phyloP scores from a whole-genome alignment of 2,113 vertebrate species.

The Passer montanus region DNA sequence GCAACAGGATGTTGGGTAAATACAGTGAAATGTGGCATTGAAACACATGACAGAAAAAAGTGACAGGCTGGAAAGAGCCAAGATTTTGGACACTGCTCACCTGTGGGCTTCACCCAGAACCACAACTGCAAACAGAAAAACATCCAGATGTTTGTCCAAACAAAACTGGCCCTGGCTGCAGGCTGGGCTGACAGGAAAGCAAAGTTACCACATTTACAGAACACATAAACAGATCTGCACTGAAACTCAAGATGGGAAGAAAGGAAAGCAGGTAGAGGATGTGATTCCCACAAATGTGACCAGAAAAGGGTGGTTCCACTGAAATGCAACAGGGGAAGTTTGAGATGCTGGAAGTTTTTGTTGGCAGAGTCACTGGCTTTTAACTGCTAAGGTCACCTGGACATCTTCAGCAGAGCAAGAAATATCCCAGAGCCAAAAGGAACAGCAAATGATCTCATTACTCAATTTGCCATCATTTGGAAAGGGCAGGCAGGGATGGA shows the following conservation, averaged over 20 bases:
- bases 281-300: not conserved
- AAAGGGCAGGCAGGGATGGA: not conserved
- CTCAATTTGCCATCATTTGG: not conserved
- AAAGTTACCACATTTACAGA: rapidly evolving
- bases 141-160: not conserved
- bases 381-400: not conserved
- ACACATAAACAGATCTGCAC: not conserved
- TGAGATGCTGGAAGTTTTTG: not conserved
- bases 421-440: not conserved
- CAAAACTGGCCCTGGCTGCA: not conserved
- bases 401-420: not conserved
- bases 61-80: not conserved
- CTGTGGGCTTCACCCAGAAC: not conserved
- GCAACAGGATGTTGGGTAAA: not conserved
- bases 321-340: not conserved
- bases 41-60: not conserved
- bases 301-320: not conserved
- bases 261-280: not conserved
- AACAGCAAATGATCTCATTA: not conserved
- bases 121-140: not conserved
- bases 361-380: not conserved
- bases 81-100: not conserved
- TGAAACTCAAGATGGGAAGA: not conserved
- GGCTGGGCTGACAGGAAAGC: not conserved
- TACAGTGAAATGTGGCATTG: not conserved